Evolutionary conservation across 2,888 invertebrate genomes (phyloP), one percentile per base, ranked within the genome.

Genomic region (Mellilla xanthometata): DNA sequence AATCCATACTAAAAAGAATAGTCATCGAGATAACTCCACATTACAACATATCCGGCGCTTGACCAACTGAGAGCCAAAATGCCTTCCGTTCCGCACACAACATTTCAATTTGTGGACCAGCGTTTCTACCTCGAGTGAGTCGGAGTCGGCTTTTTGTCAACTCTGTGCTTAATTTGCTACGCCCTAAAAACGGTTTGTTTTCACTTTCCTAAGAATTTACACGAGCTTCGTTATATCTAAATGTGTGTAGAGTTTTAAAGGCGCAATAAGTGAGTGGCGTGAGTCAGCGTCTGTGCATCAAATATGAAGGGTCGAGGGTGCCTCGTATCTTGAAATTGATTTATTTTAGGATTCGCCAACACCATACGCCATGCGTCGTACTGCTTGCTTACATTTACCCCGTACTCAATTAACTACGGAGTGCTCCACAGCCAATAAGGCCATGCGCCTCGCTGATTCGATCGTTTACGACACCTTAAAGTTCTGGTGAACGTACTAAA

Each of bases 41-140:
- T 82, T 81, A 66, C 81, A 66, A 76, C 81, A 85, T 62, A 76
- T 86, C 87, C 86, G 86, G 71, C 63, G 65, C 75, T 83, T 73
- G 79, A 71, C 77, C 82, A 77, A 77, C 72, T 72, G 66, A 66
- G 62, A 58, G 70, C 62, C 62, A 72, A 76, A 75, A 78, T 76
- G 77, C 74, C 80, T 82, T 82, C 82, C 84, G 86, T 83, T 85
- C 81, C 82, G 79, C 82, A 81, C 78, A 83, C 76, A 75, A 79
- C 64, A 77, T 76, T 80, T 75, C 75, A 75, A 85, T 84, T 85
- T 76, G 65, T 65, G 41, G 40, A 65, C 55, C 64, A 70, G 62
- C 64, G 63, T 71, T 63, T 67, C 64, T 53, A 49, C 49, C 54
- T 61, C 54, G 53, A 62, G 62, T 60, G 55, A 52, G 45, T 58